Evolutionary conservation across 2,888 invertebrate species (phyloP).

Genomic region (Drosophila longiperda): DNA sequence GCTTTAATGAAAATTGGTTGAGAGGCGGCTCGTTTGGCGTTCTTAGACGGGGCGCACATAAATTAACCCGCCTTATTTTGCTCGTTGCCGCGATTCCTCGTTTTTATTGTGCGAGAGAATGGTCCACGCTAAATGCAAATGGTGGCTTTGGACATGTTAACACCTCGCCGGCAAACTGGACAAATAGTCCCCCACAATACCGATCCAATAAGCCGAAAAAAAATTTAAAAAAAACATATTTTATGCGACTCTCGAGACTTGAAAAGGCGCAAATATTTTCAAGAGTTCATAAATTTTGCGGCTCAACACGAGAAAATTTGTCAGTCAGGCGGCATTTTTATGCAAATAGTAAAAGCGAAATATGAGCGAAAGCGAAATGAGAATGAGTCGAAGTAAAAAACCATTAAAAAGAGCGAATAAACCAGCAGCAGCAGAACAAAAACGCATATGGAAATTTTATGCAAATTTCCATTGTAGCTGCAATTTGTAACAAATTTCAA

Average conservation of each 20-base stretch:
- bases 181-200: constrained; percentile 17
- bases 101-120: not conserved
- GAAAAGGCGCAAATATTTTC: constrained; percentile 34
- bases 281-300: constrained; percentile 61
- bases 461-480: constrained; percentile 71
- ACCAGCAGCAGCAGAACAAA: constrained; percentile 39
- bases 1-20: constrained; percentile 78
- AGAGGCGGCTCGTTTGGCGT: constrained; percentile 57
- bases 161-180: constrained; percentile 55
- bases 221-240: constrained; percentile 45
- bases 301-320: constrained; percentile 57
- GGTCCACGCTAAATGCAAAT: constrained; percentile 52
- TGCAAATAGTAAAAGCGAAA: constrained; percentile 58
- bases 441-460: constrained; percentile 78
- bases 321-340: constrained; percentile 60
- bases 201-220: not conserved
- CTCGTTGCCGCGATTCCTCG: not conserved
- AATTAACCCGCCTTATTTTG: constrained; percentile 59
- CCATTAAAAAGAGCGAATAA: constrained; percentile 2
- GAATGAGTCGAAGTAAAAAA: constrained; percentile 1
- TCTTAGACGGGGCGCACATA: constrained; percentile 65
- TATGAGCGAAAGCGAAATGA: constrained; percentile 52
- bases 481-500: constrained; percentile 75
- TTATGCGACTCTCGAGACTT: constrained; percentile 60
- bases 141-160: constrained; percentile 56